These are phyloP conservation scores for Bufo gargarizans DNA, from an alignment of 2,113 vertebrate species.

Conservation along the genomic window DNA sequence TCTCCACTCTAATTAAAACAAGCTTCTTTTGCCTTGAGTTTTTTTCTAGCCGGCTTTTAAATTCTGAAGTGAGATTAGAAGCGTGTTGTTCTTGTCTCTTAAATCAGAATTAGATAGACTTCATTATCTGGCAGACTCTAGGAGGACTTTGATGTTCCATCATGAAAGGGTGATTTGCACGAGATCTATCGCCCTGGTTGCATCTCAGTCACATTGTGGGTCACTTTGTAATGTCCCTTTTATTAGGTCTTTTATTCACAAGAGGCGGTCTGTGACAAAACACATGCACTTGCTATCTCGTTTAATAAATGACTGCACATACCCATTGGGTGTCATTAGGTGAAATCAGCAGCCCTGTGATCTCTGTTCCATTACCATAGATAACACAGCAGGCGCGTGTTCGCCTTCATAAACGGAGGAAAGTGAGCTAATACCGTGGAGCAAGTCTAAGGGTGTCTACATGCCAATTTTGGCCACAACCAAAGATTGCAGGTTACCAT, in stretches of 20 bases:
- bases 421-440: neutral
- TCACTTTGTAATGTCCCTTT: constrained; percentile 56
- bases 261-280: constrained; percentile 28
- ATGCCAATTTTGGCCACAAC: too few relatives aligned
- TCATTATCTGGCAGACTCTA: constrained; percentile 59
- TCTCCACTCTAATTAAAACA: constrained; percentile 42
- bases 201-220: constrained; percentile 37
- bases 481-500: too few relatives aligned
- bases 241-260: constrained; percentile 25
- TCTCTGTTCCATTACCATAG: constrained; percentile 39
- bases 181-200: constrained; percentile 34
- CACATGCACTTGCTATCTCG: constrained; percentile 13
- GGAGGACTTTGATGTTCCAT: constrained; percentile 59
- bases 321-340: constrained; percentile 28
- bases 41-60: constrained; percentile 55
- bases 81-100: constrained; percentile 45
- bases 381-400: neutral
- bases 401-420: neutral
- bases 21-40: constrained; percentile 56
- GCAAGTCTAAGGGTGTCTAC: neutral
- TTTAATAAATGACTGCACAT: neutral
- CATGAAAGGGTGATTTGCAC: constrained; percentile 56
- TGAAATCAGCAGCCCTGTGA: constrained; percentile 36
- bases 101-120: constrained; percentile 50
- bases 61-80: constrained; percentile 58